phyloP scores from a whole-genome alignment of 2,113 vertebrate species.

The Oncorhynchus gorbuscha region DNA sequence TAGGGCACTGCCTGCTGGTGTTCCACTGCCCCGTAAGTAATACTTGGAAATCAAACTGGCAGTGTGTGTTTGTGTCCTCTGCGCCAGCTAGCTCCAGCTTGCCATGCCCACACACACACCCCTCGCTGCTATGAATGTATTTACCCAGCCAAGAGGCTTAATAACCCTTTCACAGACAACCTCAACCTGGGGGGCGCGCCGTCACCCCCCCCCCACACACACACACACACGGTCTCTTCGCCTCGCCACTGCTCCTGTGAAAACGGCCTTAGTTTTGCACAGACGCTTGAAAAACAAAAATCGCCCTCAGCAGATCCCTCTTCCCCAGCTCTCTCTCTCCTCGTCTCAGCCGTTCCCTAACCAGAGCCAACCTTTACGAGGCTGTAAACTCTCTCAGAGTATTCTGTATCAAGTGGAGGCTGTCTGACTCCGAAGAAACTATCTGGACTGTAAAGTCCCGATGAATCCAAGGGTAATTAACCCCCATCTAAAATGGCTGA shows the following conservation, averaged over 20 bases:
- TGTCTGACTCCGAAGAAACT: conserved; percentile 39
- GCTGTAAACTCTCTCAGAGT: conserved; percentile 37
- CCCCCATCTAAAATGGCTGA: neutral
- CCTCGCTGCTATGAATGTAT: conserved; percentile 52
- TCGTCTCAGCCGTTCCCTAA: conserved; percentile 8
- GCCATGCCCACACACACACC: conserved; percentile 23
- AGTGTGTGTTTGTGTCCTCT: conserved; percentile 7
- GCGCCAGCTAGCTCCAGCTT: conserved; percentile 36
- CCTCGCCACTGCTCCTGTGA: conserved; percentile 38
- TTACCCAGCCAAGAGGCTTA: conserved; percentile 57
- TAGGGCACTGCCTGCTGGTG: conserved; percentile 38
- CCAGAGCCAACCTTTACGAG: conserved; percentile 34
- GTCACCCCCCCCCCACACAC: neutral
- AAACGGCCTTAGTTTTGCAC: conserved; percentile 11
- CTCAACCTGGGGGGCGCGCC: conserved; percentile 38
- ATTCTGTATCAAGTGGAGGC: conserved; percentile 10
- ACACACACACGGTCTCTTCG: conserved; percentile 27
- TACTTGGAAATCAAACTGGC: conserved; percentile 36
- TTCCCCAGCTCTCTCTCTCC: conserved; percentile 15
- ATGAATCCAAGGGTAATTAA: neutral
- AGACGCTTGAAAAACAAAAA: conserved; percentile 1
- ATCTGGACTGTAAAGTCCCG: conserved; percentile 12
- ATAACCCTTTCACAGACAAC: conserved; percentile 58
- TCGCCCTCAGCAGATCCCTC: conserved; percentile 40
- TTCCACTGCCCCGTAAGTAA: conserved; percentile 51